Base-by-base conservation (phyloP, 2,888 invertebrate species). In the Cephus spinipes region DNA sequence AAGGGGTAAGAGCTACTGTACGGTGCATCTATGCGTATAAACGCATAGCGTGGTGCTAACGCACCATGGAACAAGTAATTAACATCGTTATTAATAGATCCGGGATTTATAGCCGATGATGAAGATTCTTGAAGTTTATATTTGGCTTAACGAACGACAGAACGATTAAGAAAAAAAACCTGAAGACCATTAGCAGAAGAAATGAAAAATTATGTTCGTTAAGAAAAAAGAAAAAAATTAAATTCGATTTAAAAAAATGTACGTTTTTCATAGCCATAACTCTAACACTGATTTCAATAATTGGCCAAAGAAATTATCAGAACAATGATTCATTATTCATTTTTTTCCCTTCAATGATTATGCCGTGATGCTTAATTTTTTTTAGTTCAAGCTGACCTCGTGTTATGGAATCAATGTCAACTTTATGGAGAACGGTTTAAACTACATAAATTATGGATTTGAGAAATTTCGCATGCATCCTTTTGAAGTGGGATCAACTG, bases 31-130 rank as follows among this genome's bases (percentile, higher is more conserved):
- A 55, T 9, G 55, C 55, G 55, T 55, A 55, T 55, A 55, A 55
- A 55, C 55, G 55, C 23, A 55, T 55, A 9, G 55, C 55, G 23
- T 55, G 55, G 0, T 6, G 55, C 55, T 55, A 55, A 55, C 55
- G 55, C 55, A 23, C 55, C 23, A 9, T 55, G 55, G 23, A 23
- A 55, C 23, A 55, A 55, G 23, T 55, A 55, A 9, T 55, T 55
- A 55, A 15, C 23, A 23, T 23, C 55, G 55, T 55, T 55, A 55
- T 23, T 55, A 55, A 55, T 55, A 55, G 55, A 55, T 23, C 1
- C 55, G 9, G 71, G 71, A 31, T 71, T 71, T 71, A 71, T 33
- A 71, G 40, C 55, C 77, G 32, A 73, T 71, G 68, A 76, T 34
- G 30, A 55, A 32, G 76, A 30, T 68, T 75, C 75, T 23, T 55